Evolutionary conservation across 2,797 vertebrate genomes (phyloP), one percentile per base, ranked within the genome.

Genomic region (Clarias pachynema): DNA sequence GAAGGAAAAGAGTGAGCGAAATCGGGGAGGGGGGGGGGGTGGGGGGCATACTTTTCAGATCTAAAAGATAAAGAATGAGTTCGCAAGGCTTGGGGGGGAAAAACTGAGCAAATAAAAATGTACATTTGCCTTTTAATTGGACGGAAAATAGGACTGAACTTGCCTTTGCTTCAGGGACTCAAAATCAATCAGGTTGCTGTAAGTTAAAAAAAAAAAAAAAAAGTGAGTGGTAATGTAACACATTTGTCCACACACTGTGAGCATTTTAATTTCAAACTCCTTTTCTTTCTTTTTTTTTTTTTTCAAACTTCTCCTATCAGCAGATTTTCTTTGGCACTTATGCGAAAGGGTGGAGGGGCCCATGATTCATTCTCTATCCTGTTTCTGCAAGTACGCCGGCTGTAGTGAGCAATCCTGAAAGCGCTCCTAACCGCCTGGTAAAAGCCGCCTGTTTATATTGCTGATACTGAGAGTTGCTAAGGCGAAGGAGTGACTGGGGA

Each of bases 121-220:
- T 90, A 92, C 86, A 89, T 92, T 90, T 94, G 91, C 93, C 91
- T 94, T 95, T 94, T 94, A 95, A 96, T 94, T 95, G 94, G 93
- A 93, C 87, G 89, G 74, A 81, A 89, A 93, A 96, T 95, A 89
- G 90, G 95, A 94, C 93, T 93, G 90, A 94, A 95, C 95, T 94
- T 93, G 95, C 93, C 93, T 93, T 92, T 90, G 93, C 95, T 93
- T 86, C 86, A 75, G 90, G 91, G 88, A 88, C 75, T 85, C 79
- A 57, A 86, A 86, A 84, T 75, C 53, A 84, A 83, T 75, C 44
- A 82, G 86, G 84, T 88, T 81, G 37, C 80, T 84, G 80, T 85
- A 83, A 80, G 86, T 77, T 10, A 49, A 84, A 68, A 85, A 65
- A 83, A 83, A 86, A 82, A 74, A 66, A 87, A 84, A 82, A 63